Conservation (phyloP, 2,113 vertebrate species). For the Emydura subglobosa region DNA sequence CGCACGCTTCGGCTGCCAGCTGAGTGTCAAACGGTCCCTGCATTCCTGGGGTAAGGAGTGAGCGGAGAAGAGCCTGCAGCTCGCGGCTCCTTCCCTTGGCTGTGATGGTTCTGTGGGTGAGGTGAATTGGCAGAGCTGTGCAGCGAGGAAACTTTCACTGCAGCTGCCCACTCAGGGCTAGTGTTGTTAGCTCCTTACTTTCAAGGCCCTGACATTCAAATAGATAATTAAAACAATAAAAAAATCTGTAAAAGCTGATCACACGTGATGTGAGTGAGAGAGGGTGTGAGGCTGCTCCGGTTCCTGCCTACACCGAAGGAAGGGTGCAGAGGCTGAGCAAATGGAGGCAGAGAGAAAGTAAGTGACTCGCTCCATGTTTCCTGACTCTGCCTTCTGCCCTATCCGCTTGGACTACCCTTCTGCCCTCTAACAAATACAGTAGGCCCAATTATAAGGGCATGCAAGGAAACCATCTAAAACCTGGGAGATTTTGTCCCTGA, state of each 20-base stretch:
- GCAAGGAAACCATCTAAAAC: too few relatives aligned
- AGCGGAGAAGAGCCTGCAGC: neutral
- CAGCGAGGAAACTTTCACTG: neutral
- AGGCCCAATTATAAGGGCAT: too few relatives aligned
- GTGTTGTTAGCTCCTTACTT: neutral
- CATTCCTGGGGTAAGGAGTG: neutral
- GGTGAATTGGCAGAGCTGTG: neutral
- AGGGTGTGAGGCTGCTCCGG: neutral
- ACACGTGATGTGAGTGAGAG: neutral
- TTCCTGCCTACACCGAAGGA: neutral
- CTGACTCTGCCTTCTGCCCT: neutral
- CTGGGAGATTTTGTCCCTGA: too few relatives aligned
- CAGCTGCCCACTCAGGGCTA: neutral
- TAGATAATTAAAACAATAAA: neutral
- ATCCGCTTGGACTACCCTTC: neutral
- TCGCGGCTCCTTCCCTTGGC: neutral
- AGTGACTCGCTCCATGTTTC: neutral
- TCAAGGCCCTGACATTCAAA: neutral
- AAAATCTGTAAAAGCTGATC: neutral
- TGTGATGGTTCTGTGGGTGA: neutral
- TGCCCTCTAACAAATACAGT: neutral
- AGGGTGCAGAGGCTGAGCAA: neutral
- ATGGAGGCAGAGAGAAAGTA: neutral
- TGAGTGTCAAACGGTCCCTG: neutral
- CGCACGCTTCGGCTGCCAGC: neutral